These are phyloP conservation scores for Cepphus grylle DNA, from an alignment of 2,113 vertebrate species.

Conservation along the genomic window DNA sequence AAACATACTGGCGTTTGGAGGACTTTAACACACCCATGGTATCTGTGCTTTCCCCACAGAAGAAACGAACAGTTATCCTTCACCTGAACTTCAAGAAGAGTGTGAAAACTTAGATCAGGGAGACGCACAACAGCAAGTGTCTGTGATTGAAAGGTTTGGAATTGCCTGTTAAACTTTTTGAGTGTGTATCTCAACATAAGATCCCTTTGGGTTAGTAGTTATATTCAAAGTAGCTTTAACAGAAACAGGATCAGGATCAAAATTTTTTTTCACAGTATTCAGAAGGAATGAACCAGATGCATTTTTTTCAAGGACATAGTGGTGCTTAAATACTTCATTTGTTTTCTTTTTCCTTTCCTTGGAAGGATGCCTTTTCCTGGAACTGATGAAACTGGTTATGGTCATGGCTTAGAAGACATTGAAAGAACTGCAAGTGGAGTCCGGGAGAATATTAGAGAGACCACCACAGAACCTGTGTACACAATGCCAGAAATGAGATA, in stretches of 20 bases:
- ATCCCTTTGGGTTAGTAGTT: neutral
- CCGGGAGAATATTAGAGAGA: neutral
- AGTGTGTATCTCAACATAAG: neutral
- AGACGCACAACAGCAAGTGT: neutral
- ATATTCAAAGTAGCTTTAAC: neutral
- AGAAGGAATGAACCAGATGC: neutral
- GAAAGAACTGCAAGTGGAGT: neutral
- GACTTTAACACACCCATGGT: neutral
- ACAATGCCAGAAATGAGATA: neutral
- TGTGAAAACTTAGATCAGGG: constrained; percentile 67
- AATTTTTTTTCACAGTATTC: neutral
- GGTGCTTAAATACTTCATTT: neutral
- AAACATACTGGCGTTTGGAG: neutral
- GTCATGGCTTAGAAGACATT: neutral
- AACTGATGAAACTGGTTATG: neutral
- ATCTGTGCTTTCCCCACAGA: constrained; percentile 61
- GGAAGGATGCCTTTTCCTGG: neutral
- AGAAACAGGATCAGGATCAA: neutral
- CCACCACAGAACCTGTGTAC: neutral
- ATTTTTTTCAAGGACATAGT: neutral
- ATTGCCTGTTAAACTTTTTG: neutral
- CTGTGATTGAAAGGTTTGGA: neutral
- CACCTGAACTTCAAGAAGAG: constrained; percentile 53
- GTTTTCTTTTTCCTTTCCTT: neutral
- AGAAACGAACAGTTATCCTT: constrained; percentile 77